phyloP scores from a whole-genome alignment of 2,113 vertebrate species.

The Columbina picui region DNA sequence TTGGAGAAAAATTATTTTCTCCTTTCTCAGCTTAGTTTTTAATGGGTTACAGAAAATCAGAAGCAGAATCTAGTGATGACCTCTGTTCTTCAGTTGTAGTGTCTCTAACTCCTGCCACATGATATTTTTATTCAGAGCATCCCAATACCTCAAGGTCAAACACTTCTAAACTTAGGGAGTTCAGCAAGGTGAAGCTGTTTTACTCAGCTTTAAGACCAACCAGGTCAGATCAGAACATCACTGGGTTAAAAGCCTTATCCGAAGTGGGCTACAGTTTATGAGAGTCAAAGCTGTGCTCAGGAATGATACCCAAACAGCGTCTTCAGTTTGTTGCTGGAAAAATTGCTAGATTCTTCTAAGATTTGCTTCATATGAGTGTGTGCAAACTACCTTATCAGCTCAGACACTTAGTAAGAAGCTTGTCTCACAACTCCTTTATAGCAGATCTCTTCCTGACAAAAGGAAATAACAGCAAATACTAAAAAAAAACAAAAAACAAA shows the following conservation, averaged over 20 bases:
- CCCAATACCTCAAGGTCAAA: not conserved
- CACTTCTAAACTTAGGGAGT: not conserved
- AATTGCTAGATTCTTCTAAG: not conserved
- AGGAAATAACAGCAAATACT: not conserved
- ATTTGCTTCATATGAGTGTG: not conserved
- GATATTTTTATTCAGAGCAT: not conserved
- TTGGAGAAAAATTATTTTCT: not conserved
- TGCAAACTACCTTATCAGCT: not conserved
- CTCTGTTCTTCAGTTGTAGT: not conserved
- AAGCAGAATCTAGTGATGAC: not conserved
- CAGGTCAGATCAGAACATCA: not conserved
- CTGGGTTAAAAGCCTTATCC: not conserved
- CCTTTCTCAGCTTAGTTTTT: slow-evolving; percentile 1
- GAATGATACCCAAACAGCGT: not conserved
- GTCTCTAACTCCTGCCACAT: not conserved
- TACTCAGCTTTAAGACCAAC: not conserved
- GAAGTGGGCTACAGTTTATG: not conserved
- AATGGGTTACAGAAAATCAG: not conserved
- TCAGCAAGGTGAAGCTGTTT: not conserved
- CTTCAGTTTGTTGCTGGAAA: not conserved
- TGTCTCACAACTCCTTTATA: not conserved
- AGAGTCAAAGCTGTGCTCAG: not conserved
- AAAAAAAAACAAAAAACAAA: too few relatives aligned
- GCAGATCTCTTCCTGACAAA: not conserved
- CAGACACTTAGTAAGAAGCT: not conserved